phyloP scores from a whole-genome alignment of 2,888 invertebrate genomes.

The Troides oblongomaculatus region DNA sequence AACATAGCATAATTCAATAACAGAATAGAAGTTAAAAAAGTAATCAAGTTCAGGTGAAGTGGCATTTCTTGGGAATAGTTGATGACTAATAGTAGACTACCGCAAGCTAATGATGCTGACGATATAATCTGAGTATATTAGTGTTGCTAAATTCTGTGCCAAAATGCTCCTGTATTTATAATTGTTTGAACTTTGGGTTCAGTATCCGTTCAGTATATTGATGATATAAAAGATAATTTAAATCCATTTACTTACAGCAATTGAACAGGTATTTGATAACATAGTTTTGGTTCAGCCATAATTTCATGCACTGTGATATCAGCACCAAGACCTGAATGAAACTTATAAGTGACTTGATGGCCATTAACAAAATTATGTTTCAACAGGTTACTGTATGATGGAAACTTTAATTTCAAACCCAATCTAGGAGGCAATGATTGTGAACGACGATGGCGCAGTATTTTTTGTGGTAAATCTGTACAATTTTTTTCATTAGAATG shows the following conservation, averaged over 20 bases:
- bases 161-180: neutral
- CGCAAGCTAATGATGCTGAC: no score
- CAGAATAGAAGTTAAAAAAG: no score
- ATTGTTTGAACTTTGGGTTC: neutral
- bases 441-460: conserved; percentile 82
- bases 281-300: conserved; percentile 93
- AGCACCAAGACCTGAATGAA: conserved; percentile 94
- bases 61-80: no score
- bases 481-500: conserved; percentile 76
- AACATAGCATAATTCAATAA: no score
- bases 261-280: conserved; percentile 92
- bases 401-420: conserved; percentile 89
- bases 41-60: no score
- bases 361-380: conserved; percentile 88
- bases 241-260: conserved; percentile 84
- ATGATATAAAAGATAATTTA: neutral
- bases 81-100: no score
- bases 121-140: no score
- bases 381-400: conserved; percentile 86
- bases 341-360: conserved; percentile 86
- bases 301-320: conserved; percentile 96
- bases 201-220: neutral
- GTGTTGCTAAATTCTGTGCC: neutral
- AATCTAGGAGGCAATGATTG: conserved; percentile 92
- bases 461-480: conserved; percentile 64